Base-by-base conservation (phyloP, 2,113 vertebrate genomes). In the Zapus hudsonius region DNA sequence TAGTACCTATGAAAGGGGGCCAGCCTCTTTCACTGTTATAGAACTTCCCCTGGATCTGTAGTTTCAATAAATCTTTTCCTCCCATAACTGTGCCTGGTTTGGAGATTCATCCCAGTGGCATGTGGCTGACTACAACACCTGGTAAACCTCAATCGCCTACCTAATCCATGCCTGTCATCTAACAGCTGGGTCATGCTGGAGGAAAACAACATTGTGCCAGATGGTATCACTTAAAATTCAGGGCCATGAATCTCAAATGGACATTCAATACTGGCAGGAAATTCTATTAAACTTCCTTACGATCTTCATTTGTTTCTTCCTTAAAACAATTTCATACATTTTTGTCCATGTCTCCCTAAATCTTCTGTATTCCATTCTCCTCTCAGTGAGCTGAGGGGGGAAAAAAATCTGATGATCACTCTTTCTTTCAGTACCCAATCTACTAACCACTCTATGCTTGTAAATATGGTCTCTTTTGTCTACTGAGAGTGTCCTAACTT, bases 171-270 rank as follows among this genome's bases (percentile, higher is more conserved):
- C 33, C 16, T 87, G 10, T 29, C 52, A 93, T 47, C 23, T 7
- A 76, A 59, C 42, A 33, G 66, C 78, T 84, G 17, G 64, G 66
- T 13, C 2, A 5, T 33, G 27, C 85, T 92, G 52, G 61, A 84
- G 19, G 73, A 92, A 74, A 87, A 47, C 64, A 47, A 31, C 38
- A 80, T 16, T 59, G 20, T 57, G 17, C 19, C 42, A 29, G 75
- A 74, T 57, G 25, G 11, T 82, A 59, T 55, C 36, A 55, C 57
- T 86, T 89, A 63, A 88, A 42, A 94, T 74, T 74, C 74, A 82
- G 57, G 64, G 73, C 72, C n/a, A 64, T 20, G 31, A 81, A 91
- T 79, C 67, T 94, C 74, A 84, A 95, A 93, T 8, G 11, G 70
- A 55, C 38, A 85, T 57, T 84, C 75, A 78, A 38, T 36, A 70